A percentile compares a stretch with the other conserved stretches of the same genome.
These are phyloP conservation scores for Pocillopora verrucosa DNA, from an alignment of 64 coral and sea anemone genomes.

Conservation along the genomic window DNA sequence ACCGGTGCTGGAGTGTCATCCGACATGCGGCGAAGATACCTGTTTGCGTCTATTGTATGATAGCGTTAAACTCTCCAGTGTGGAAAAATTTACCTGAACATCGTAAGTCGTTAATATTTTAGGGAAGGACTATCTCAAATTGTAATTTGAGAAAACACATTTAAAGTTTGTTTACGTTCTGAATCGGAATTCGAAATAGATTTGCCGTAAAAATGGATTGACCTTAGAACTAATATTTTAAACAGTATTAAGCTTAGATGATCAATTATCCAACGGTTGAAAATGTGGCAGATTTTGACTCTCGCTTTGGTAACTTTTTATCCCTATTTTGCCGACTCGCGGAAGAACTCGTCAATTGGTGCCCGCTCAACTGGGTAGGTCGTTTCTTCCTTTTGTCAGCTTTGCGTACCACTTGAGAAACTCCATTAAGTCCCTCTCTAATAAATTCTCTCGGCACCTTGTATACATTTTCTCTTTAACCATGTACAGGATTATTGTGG, in stretches of 20 bases:
- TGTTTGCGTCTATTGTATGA: neutral
- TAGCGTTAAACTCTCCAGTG: neutral
- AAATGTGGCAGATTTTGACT: neutral
- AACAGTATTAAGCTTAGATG: neutral
- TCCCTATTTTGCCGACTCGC: neutral
- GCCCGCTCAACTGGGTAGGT: neutral
- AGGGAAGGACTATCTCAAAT: neutral
- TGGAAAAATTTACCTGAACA: neutral
- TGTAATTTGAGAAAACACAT: neutral
- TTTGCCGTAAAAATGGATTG: neutral
- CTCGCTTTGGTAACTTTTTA: neutral
- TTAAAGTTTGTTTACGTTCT: too few relatives aligned
- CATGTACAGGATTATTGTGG: too few relatives aligned
- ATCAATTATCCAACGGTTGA: neutral
- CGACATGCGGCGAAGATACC: too few relatives aligned
- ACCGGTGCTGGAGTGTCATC: too few relatives aligned
- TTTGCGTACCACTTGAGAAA: too few relatives aligned
- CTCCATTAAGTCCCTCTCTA: neutral
- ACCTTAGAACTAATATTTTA: neutral
- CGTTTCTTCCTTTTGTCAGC: neutral
- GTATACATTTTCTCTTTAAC: too few relatives aligned
- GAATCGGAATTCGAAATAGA: neutral
- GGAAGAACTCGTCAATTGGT: neutral
- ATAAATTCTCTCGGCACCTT: too few relatives aligned
- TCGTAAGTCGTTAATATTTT: neutral